Evolutionary conservation across 2,797 vertebrate genomes (phyloP), one percentile per base, ranked within the genome.

Genomic region (Sebastes diploproa): DNA sequence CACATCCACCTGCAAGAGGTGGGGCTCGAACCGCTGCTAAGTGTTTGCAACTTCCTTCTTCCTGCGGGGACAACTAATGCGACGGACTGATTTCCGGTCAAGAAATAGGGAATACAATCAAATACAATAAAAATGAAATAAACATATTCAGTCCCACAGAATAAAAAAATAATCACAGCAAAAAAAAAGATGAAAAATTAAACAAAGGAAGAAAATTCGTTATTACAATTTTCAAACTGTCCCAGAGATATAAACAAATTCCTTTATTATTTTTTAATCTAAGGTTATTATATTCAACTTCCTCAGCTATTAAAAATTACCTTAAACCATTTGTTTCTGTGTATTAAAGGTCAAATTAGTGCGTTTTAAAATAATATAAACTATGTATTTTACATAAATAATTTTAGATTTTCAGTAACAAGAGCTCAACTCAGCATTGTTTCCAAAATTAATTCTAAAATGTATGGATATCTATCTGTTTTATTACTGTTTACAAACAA

Each of bases 41-140:
- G 42, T 9, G 32, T 42, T 90, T 36, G 34, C 34, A 12, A 36
- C 34, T 36, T 91, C 91, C 86, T 90, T 84, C 85, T 95, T 94
- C 66, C 85, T 32, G 61, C 16, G n/a, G 88, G 46, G 70, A 66
- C 34, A 18, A 36, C 0, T 77, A 75, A 38, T 3, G 50, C 14
- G 27, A 9, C 80, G 93, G 78, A 93, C 88, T 2, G 3, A 92
- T 71, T 88, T 94, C 93, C 94, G 90, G 65, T 77, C 6, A n/a
- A 13, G 0, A 2, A 18, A 25, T 1, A 2, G 12, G 9, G 2
- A 42, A 13, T 7, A 30, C 46, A 65, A 54, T 56, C 7, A 46
- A 52, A 25, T 2, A 20, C 8, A 18, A 1, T n/a, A 9, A n/a
- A n/a, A 50, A 50, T 50, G 16, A 50, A 50, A 52, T 52, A 52